Percentiles rank a stretch among this genome's conserved stretches.
Conservation (phyloP, 2,113 vertebrate species). For the Crotalus tigris region DNA sequence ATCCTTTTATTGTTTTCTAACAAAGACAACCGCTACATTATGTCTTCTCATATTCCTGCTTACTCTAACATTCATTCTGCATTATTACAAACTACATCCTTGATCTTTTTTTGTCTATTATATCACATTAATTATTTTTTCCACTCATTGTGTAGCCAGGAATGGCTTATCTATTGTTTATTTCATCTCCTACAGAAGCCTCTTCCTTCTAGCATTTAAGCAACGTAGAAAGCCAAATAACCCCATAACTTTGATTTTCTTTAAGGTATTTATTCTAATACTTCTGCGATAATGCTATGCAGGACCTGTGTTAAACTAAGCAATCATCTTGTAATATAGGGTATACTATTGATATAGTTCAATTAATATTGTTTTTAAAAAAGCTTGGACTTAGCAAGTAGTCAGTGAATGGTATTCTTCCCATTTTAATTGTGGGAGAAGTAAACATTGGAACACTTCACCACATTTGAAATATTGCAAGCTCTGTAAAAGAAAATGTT, state of each 20-base stretch:
- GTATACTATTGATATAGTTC: background rate
- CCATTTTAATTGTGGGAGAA: background rate
- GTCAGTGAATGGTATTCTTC: background rate
- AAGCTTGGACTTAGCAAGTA: background rate
- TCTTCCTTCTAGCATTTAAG: background rate
- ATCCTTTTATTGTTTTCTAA: background rate
- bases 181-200: background rate
- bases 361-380: background rate
- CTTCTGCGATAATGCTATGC: background rate
- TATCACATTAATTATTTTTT: background rate
- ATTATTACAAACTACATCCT: background rate
- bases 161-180: background rate
- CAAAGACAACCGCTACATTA: background rate
- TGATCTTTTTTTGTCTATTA: background rate
- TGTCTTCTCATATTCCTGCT: background rate
- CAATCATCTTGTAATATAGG: too few relatives aligned
- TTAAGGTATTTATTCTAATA: background rate
- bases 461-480: too few relatives aligned
- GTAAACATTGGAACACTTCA: too few relatives aligned
- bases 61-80: background rate
- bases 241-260: background rate
- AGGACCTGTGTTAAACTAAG: background rate
- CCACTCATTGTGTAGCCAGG: background rate
- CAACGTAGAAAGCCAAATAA: background rate
- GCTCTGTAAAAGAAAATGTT: too few relatives aligned